phyloP scores from a whole-genome alignment of 2,888 invertebrate genomes.

The Luperina nickerlii region DNA sequence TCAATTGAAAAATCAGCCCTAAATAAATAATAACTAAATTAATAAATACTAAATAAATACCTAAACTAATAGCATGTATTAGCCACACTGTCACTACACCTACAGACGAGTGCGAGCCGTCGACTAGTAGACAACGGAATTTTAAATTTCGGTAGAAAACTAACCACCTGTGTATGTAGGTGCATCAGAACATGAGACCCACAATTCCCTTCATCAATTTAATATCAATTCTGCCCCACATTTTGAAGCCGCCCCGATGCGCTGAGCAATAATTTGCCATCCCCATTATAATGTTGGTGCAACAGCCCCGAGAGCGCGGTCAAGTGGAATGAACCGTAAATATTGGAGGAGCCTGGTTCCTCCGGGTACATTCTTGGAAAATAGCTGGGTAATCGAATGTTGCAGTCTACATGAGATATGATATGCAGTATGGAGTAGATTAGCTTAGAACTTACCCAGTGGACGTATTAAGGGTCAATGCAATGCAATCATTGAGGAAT shows the following conservation, averaged over 20 bases:
- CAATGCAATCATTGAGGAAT: not conserved
- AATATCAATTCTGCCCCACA: conserved; percentile 31
- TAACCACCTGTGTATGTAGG: not conserved
- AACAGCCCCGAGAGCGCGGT: conserved; percentile 35
- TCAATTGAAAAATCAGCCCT: too few relatives aligned
- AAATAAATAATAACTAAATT: too few relatives aligned
- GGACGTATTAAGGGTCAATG: not conserved
- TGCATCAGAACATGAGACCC: not conserved
- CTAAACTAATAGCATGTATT: too few relatives aligned
- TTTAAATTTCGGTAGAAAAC: not conserved
- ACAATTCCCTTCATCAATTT: conserved; percentile 16
- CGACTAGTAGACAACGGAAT: not conserved
- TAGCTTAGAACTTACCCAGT: not conserved
- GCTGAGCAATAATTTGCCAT: conserved; percentile 45
- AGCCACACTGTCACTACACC: too few relatives aligned
- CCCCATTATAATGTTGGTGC: conserved; percentile 44
- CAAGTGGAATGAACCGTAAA: conserved; percentile 62
- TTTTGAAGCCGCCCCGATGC: conserved; percentile 21
- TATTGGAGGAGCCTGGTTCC: conserved; percentile 41
- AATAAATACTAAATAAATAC: too few relatives aligned
- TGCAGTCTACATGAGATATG: conserved; percentile 7
- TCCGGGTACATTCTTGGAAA: conserved; percentile 44
- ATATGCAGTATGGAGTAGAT: not conserved
- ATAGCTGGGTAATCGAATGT: conserved; percentile 49
- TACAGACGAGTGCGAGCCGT: too few relatives aligned